These are phyloP conservation scores for Telmatherina bonti DNA, from an alignment of 2,797 vertebrate genomes.

Conservation along the genomic window DNA sequence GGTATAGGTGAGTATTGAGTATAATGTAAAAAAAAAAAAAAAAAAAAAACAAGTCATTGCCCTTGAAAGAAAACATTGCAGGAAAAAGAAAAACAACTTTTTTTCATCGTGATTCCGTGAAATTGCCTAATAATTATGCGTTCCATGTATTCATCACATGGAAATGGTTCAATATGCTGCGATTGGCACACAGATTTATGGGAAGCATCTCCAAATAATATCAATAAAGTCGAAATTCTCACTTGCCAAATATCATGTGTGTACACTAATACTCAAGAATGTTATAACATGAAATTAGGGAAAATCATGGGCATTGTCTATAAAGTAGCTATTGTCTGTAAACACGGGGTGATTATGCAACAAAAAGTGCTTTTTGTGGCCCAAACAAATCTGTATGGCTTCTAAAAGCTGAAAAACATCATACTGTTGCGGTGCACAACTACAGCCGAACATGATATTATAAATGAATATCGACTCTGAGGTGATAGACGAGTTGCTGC, in stretches of 20 bases:
- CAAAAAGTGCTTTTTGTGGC: not conserved
- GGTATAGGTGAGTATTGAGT: too few relatives aligned
- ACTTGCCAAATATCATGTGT: not conserved
- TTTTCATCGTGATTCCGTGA: too few relatives aligned
- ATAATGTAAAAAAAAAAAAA: too few relatives aligned
- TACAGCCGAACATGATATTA: too few relatives aligned
- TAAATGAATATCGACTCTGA: not conserved
- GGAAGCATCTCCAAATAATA: not conserved
- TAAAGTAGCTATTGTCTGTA: too few relatives aligned
- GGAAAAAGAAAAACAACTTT: not conserved
- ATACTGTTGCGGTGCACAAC: not conserved
- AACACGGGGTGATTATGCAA: not conserved
- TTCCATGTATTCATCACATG: not conserved
- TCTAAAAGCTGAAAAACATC: not conserved
- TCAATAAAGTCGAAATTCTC: not conserved
- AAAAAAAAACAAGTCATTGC: too few relatives aligned
- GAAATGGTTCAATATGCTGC: not conserved
- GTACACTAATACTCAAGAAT: not conserved
- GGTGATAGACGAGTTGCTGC: not conserved
- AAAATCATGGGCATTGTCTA: too few relatives aligned
- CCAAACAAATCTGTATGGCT: not conserved
- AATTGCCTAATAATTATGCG: too few relatives aligned
- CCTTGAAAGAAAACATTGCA: not conserved
- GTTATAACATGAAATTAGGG: too few relatives aligned
- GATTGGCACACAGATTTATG: not conserved